These are phyloP conservation scores for Poecilus cupreus DNA, from an alignment of 2,888 invertebrate genomes.

Conservation along the genomic window DNA sequence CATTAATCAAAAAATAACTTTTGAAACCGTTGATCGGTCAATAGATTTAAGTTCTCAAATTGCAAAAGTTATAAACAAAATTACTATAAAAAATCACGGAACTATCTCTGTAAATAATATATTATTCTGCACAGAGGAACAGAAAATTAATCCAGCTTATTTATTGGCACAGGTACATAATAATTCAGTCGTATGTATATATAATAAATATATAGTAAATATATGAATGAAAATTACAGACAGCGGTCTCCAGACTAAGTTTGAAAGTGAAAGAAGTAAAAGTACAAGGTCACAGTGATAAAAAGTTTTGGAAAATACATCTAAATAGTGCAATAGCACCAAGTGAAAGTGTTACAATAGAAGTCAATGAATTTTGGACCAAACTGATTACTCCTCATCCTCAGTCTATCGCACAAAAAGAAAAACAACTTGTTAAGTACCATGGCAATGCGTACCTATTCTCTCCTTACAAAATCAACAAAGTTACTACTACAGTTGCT, in stretches of 20 bases:
- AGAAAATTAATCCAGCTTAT: constrained; percentile 36
- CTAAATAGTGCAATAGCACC: constrained; percentile 11
- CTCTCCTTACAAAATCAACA: constrained; percentile 86
- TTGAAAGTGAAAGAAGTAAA: constrained; percentile 35
- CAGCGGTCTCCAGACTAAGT: constrained; percentile 11
- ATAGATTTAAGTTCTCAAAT: constrained; percentile 93
- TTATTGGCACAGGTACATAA: constrained; percentile 46
- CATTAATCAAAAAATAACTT: constrained; percentile 62
- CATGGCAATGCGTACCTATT: constrained; percentile 89
- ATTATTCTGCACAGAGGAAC: constrained; percentile 69
- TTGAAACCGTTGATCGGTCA: constrained; percentile 88
- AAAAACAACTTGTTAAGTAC: constrained; percentile 94
- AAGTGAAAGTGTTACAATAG: constrained; percentile 70
- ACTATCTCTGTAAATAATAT: constrained; percentile 82
- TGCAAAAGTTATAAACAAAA: constrained; percentile 86
- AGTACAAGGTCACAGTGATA: constrained; percentile 41
- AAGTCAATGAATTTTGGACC: constrained; percentile 84
- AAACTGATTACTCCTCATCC: constrained; percentile 91
- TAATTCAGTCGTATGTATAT: not conserved
- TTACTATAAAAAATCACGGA: constrained; percentile 89
- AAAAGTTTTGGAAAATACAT: constrained; percentile 39
- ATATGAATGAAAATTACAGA: constrained; percentile 39
- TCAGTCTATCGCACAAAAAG: constrained; percentile 90
- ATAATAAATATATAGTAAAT: not conserved
- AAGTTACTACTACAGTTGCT: constrained; percentile 88